Conservation (phyloP, 1,140 invertebrate genomes). For the Agraylea sexmaculata region DNA sequence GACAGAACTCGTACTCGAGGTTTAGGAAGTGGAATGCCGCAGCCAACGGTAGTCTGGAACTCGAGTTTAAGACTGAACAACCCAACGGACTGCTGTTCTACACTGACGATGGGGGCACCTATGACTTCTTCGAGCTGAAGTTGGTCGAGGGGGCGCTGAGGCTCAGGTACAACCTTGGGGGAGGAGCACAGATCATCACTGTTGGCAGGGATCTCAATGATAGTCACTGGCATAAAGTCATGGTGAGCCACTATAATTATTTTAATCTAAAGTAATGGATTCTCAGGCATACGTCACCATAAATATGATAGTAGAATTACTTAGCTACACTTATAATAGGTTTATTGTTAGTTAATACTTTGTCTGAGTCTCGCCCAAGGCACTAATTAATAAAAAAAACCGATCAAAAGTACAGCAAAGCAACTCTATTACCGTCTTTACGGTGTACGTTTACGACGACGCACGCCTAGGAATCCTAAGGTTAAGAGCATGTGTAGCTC, state of each 20-base stretch:
- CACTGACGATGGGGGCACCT: slow-evolving; percentile 86
- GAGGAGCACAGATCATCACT: slow-evolving; percentile 76
- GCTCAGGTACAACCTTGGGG: slow-evolving; percentile 75
- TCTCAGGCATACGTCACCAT: no score
- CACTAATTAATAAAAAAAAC: no score
- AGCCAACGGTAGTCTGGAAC: slow-evolving; percentile 73
- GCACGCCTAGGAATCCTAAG: no score
- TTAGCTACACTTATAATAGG: no score
- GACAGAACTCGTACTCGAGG: slow-evolving; percentile 75
- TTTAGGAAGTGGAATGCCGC: slow-evolving; percentile 83
- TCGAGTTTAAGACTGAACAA: slow-evolving; percentile 86
- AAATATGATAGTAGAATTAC: no score
- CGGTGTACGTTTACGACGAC: no score
- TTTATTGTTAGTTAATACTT: no score
- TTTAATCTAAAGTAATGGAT: no score
- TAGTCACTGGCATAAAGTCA: slow-evolving; percentile 82
- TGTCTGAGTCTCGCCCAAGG: no score
- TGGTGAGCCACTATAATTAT: slow-evolving; percentile 33
- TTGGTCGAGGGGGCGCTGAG: slow-evolving; percentile 82
- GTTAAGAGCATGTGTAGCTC: no score
- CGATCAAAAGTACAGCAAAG: no score
- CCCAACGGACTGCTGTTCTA: slow-evolving; percentile 82
- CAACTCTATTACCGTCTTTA: no score
- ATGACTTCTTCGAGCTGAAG: slow-evolving; percentile 92
- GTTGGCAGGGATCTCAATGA: slow-evolving; percentile 77